Evolutionary conservation across 64 coral and sea anemone genomes (phyloP).

Genomic region (Acropora yongei): DNA sequence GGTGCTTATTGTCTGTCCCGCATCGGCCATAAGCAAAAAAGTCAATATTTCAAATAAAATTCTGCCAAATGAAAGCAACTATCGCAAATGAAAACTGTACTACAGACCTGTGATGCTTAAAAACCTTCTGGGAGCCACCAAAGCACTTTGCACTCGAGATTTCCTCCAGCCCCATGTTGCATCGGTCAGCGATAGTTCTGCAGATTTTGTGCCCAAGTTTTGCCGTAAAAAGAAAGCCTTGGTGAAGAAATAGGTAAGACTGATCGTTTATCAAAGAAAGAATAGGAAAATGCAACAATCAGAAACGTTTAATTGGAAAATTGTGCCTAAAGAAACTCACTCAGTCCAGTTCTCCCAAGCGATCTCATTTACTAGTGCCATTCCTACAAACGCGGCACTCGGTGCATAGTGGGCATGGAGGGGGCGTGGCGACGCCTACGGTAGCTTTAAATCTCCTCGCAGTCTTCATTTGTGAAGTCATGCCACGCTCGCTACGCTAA

Average conservation of each 20-base stretch:
- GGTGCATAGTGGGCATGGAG: not conserved
- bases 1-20: too few species aligned
- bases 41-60: not conserved
- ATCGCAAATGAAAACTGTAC: not conserved
- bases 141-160: constrained; percentile 68
- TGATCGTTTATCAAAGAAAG: not conserved
- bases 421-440: not conserved
- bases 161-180: constrained; percentile 76
- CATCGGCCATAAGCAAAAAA: too few species aligned
- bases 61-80: not conserved
- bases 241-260: not conserved
- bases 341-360: not conserved
- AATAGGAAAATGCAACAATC: not conserved
- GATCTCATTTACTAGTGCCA: not conserved
- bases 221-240: not conserved
- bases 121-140: constrained; percentile 85
- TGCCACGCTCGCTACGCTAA: too few species aligned
- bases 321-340: not conserved
- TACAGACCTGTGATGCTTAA: constrained; percentile 79
- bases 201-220: not conserved
- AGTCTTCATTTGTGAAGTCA: too few species aligned
- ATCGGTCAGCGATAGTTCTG: not conserved
- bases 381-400: not conserved
- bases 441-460: too few species aligned
- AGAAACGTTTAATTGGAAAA: not conserved